Base-by-base conservation (phyloP, 1,140 invertebrate genomes). In the Rhagoletis pomonella region DNA sequence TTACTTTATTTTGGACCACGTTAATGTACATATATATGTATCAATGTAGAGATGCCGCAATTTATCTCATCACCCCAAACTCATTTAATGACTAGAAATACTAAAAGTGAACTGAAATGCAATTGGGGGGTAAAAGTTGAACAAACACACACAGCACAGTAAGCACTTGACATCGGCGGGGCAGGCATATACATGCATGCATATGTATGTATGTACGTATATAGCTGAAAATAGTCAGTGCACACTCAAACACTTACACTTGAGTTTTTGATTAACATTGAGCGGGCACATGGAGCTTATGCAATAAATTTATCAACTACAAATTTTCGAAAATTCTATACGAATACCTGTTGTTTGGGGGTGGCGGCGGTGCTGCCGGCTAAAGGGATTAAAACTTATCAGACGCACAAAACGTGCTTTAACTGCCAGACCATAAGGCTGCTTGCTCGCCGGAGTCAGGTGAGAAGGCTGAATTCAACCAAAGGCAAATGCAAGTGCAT, bases 241-340 rank as follows among this genome's bases (percentile, higher is more conserved):
- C 50, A 19, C n/a, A 81, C 73, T 50, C 7, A 55, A 12, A 58
- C 19, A 81, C 7, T 19, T 0, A 58, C 19, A 81, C 7, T 19
- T 0, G 44, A 50, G n/a, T 10, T 81, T 81, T 81, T 81, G 44
- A 81, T 81, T 81, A n/a, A 81, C 73, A 42, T 81, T 19, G n/a
- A 81, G 73, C 73, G 73, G 14, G 47, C 47, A 42, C 47, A 81
- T 81, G 42, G 29, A 81, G 73, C 73, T 81, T 81, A 81, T 81
- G 73, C 44, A 81, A 81, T 81, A 81, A 81, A 81, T 81, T 81
- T 81, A 81, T 81, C 73, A 81, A 81, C 73, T 81, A 81, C 73
- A 81, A 81, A 81, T 81, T 81, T 81, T 81, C 73, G 47, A 81
- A n/a, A 81, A 55, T 81, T 50, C 47, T 81, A 81, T 81, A 14